Conservation (phyloP, 1,140 invertebrate genomes). For the Eciton burchellii region DNA sequence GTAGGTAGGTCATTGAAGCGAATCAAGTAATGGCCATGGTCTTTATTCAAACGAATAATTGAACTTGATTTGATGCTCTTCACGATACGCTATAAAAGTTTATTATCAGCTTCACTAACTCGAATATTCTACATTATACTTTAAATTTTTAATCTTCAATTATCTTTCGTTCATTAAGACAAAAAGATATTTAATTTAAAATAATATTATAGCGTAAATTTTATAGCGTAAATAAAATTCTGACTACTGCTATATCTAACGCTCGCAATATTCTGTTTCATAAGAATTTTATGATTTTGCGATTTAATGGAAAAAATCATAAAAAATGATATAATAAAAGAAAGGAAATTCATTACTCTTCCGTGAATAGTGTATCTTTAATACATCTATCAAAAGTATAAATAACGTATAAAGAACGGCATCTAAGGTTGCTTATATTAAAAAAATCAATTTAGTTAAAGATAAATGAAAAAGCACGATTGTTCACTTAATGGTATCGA, state of each 20-base stretch:
- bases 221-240: not conserved
- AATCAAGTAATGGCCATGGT: constrained; percentile 36
- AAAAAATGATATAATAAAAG: not conserved
- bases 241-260: not conserved
- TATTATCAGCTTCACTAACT: constrained; percentile 14
- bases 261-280: not conserved
- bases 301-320: not conserved
- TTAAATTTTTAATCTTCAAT: not conserved
- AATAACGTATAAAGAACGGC: not conserved
- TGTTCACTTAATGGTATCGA: not conserved
- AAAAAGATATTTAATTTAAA: not conserved
- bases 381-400: constrained; percentile 19
- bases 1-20: constrained; percentile 39
- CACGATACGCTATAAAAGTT: not conserved
- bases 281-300: not conserved
- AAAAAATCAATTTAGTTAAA: constrained; percentile 19
- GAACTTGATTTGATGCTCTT: constrained; percentile 31
- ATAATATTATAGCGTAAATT: not conserved
- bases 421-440: constrained; percentile 17
- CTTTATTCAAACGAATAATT: constrained; percentile 35
- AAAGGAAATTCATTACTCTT: constrained; percentile 17
- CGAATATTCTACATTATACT: not conserved
- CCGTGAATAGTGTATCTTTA: not conserved
- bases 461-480: constrained; percentile 7
- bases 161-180: not conserved